These are phyloP conservation scores for Zaprionus davidi DNA, from an alignment of 1,140 invertebrate genomes.

Conservation along the genomic window DNA sequence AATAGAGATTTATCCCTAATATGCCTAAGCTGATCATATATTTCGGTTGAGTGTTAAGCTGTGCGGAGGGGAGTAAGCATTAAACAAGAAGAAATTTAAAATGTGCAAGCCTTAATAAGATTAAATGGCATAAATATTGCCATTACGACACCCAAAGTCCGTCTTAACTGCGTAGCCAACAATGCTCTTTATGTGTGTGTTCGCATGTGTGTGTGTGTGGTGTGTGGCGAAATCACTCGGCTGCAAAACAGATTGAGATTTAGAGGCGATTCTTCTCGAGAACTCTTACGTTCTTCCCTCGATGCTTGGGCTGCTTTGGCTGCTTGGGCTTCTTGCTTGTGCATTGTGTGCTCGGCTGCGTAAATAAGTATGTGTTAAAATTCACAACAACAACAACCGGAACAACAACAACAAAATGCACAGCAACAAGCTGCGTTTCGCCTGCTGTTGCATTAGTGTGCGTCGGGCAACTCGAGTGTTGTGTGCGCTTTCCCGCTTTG, in stretches of 20 bases:
- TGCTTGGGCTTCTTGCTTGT: conserved; percentile 40
- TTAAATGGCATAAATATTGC: conserved; percentile 37
- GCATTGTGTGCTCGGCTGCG: conserved; percentile 45
- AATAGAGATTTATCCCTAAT: conserved; percentile 28
- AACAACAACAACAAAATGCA: conserved; percentile 17
- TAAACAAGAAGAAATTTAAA: conserved; percentile 34
- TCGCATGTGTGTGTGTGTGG: conserved; percentile 16
- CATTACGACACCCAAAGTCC: conserved; percentile 30
- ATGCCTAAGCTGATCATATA: conserved; percentile 22
- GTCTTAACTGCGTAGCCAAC: conserved; percentile 13
- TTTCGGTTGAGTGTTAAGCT: conserved; percentile 30
- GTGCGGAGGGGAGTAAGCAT: background rate
- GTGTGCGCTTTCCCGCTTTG: conserved; percentile 8
- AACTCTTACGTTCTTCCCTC: conserved; percentile 17
- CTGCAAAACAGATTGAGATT: conserved; percentile 72
- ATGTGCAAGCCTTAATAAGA: conserved; percentile 26
- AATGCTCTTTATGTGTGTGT: conserved; percentile 11
- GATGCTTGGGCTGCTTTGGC: conserved; percentile 13
- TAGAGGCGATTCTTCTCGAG: conserved; percentile 73
- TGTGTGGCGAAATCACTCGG: conserved; percentile 61
- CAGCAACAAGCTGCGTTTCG: conserved; percentile 28
- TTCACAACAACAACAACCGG: conserved; percentile 12
- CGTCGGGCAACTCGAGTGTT: conserved; percentile 8
- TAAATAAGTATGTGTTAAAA: conserved; percentile 53
- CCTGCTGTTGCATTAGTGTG: conserved; percentile 16